Evolutionary conservation across 2,113 vertebrate genomes (phyloP), one percentile per base, ranked within the genome.

Genomic region (Hypocryptadius cinnamomeus): DNA sequence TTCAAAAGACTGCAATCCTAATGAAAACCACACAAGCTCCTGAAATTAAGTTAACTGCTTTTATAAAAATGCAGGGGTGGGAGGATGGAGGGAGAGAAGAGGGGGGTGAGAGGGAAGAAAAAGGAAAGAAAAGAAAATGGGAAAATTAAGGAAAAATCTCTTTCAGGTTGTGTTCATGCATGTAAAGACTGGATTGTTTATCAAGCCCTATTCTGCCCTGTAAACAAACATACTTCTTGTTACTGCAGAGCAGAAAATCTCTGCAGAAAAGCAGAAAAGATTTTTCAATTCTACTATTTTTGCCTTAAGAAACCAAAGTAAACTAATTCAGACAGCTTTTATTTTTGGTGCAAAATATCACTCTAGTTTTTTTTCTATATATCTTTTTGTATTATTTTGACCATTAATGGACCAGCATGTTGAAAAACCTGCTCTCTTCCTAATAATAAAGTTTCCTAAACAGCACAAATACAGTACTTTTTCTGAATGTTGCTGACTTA

Each of bases 21-120:
- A 98, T 97, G 96, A 98, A 97, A 98, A 98, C 96, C 98, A 98
- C 97, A 96, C 97, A 95, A 93, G 92, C 93, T 96, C 96, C 96
- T 91, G 89, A 98, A 98, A 98, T 97, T 95, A 97, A 97, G 96
- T 97, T 97, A 98, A 97, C 92, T 95, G 85, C 88, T 96, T 97
- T 82, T 90, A 86, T 90, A 80, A 87, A 92, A 92, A 74, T 45
- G 50, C 18, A 27, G 66, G 47, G 50, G 42, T 9, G 6, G 50
- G 37, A 27, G 51, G 66, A 64, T 59, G 39, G 25, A 70, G 28
- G 8, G 31, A 24, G 21, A 4, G 31, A 6, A 31, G 17, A 8
- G 8, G 30, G 25, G 40, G 27, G 4, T 44, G 10, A 51, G 33
- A 79, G 37, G 31, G 40, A 48, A 80, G 71, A 44, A 39, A 79